Evolutionary conservation across 2,888 invertebrate genomes (phyloP), one percentile per base, ranked within the genome.

Genomic region (Pheosia gnoma): DNA sequence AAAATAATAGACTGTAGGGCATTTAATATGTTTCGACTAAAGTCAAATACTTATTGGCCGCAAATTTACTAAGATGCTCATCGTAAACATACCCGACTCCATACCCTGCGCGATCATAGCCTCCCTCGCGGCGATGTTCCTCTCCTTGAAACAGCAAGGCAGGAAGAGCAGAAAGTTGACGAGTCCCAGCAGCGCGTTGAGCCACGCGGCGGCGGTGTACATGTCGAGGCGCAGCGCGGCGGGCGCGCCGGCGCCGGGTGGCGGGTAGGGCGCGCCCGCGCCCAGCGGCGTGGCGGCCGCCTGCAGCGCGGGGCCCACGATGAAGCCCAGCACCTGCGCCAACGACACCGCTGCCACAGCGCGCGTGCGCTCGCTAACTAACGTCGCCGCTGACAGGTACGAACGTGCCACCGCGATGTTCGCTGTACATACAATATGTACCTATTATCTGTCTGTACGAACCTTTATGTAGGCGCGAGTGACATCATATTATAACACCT

Each of bases 141-240:
- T 94, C 83, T 98, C 97, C 77, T 95, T 95, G 82, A 98, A 98
- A 72, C 95, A 93, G 72, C 94, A 94, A 0, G 98, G 98, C 78
- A 97, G 88, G 80, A 97, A 97, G 66, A 97, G 92, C 60, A 95
- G 77, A 62, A 97, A 94, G 89, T 97, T 98, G 55, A 96, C 63
- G 7, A 96, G 75, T 11, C 97, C 96, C 78, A 98, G 94, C 38
- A 96, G 68, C 3, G 96, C 97, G 86, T 97, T 97, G 76, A 97
- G 95, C 97, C 97, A 97, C 5, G 97, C 97, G 4, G 96, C 95
- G 9, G 97, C 97, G 0, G 98, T 97, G 90, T 96, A 98, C 98
- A 98, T 98, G 87, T 98, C 96, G 55, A 98, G 89, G 56, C 95
- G 94, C 55, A 97, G 82, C 8, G 95, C 10, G n/a, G 55, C 11